Evolutionary conservation across 2,888 invertebrate genomes (phyloP), one percentile per base, ranked within the genome.

Genomic region (Stenodera caucasica): DNA sequence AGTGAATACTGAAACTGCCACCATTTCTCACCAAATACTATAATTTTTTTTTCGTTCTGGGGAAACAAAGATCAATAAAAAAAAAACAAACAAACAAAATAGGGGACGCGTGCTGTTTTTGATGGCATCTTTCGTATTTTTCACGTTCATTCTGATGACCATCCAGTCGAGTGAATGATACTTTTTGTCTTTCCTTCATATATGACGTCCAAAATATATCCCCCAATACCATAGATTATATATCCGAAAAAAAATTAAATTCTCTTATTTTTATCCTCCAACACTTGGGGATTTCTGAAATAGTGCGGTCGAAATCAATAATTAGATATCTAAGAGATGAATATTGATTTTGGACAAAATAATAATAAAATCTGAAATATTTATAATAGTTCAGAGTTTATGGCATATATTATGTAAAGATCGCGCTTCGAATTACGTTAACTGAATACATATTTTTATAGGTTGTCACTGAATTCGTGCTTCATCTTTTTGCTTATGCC

Each of bases 1-100:
- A 75, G 74, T 75, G 76, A 77, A 75, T 75, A 74, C 75, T 75
- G 74, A 74, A 77, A 79, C 76, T 75, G 76, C 76, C 75, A 72
- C 77, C 76, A 75, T 76, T n/a, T 75, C 71, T 71, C 74, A 64
- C 73, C 71, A 26, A 70, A 71, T 73, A 64, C 68, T 72, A 70
- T 73, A n/a, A n/a, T n/a, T n/a, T n/a, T n/a, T n/a, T n/a, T n/a
- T n/a, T n/a, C n/a, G n/a, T n/a, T n/a, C 5, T 26, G 26, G 26
- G 5, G 26, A 68, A 69, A 68, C 64, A 67, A 65, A 67, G 73
- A 75, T 75, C 75, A 72, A 75, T 75, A 26, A 26, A 4, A 5
- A 26, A 26, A 26, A 5, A 26, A 26, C n/a, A n/a, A n/a, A n/a
- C n/a, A n/a, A n/a, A n/a, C n/a, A 75, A 69, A 68, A 66, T 9